Evolutionary conservation across 1,140 invertebrate genomes (phyloP), one percentile per base, ranked within the genome.

Genomic region (Zaprionus taronus): DNA sequence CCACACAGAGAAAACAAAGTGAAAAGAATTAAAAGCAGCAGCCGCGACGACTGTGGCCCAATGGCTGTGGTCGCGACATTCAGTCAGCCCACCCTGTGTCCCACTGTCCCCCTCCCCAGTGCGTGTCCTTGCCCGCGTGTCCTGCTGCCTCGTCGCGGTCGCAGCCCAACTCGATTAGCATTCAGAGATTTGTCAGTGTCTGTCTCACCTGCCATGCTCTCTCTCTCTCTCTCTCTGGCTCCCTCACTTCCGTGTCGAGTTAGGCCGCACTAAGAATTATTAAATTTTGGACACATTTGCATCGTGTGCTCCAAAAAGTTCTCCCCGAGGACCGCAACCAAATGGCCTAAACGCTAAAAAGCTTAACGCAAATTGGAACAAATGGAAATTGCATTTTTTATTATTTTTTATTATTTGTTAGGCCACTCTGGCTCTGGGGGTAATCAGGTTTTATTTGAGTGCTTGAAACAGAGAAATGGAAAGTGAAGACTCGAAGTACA

Each of bases 21-120:
- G 76, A 79, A 72, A 72, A 85, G 85, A 85, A 90, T 90, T 85
- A 89, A 89, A 85, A 85, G 81, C 85, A 79, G 65, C 85, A 85
- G 78, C 85, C 81, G 81, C 84, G 84, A 89, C 66, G 75, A 65
- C 79, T 87, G 83, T 83, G 83, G 84, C 83, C 66, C 72, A 75
- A 73, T 67, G 51, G 61, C 41, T 78, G 83, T 75, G 83, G 83
- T 80, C 83, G 85, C 75, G 51, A 77, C 63, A 82, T 67, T 63
- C 74, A 65, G 57, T 36, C 69, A 47, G 63, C 53, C 26, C 24
- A 9, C 26, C 12, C 26, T 12, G 51, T 15, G 12, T 14, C 7
- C 24, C 15, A 15, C 38, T 6, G 9, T 11, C 31, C 15, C 15
- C 15, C 15, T 6, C n/a, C 7, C 2, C 41, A 12, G 14, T 15